Evolutionary conservation across 2,888 invertebrate species (phyloP), one percentile per base, ranked within the genome.

Genomic region (Lasius platythorax): DNA sequence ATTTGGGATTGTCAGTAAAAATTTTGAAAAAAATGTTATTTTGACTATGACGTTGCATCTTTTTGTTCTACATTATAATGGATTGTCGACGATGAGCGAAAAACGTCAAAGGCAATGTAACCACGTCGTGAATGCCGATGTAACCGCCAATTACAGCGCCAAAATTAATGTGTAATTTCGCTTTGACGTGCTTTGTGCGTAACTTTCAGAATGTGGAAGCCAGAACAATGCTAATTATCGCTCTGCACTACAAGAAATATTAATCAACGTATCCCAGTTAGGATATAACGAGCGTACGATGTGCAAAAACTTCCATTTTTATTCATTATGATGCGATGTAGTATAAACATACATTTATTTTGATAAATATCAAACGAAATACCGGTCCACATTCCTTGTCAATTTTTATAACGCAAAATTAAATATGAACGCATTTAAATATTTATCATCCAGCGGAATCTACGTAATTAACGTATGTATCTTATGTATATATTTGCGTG

Each of bases 151-250:
- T 78, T 78, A 78, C 76, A 40, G 40, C 12, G 67, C 67, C 40
- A 12, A 78, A 78, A 78, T 78, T 78, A 78, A 78, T 78, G 53
- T 78, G 53, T 78, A 67, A 78, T 78, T 78, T 78, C 15, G 40
- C 76, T 78, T 76, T 76, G 76, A 76, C 67, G 56, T 76, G 76
- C 76, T 76, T 78, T 78, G 53, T 78, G 11, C 67, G 53, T 78
- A 78, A 78, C 76, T 78, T 78, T 78, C 76, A 56, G 67, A 67
- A 78, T 67, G 37, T 53, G 76, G 40, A 12, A 43, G 37, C 67
- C 67, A 50, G 46, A 56, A 78, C 76, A 78, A 78, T 67, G 68
- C 76, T 78, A 78, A 78, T 78, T 78, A 78, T 78, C 67, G 76
- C 28, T 53, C 67, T 12, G 53, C 37, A 67, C 53, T 78, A 40